Base-by-base conservation (phyloP, 2,888 invertebrate genomes). In the Chrysolina oricalcia region DNA sequence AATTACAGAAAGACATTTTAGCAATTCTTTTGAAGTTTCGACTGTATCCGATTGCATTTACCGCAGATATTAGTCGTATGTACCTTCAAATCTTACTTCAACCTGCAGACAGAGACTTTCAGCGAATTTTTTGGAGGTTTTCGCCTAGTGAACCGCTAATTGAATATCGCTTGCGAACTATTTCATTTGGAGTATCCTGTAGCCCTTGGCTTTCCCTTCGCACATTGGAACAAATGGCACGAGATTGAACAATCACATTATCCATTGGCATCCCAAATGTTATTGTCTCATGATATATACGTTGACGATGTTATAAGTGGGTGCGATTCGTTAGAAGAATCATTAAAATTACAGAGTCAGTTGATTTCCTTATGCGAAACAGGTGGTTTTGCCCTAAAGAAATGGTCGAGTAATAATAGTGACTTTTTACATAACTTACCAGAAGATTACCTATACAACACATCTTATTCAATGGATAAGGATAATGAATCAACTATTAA, bases 21-120 rank as follows among this genome's bases (percentile, higher is more conserved):
- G 65, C 46, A 13, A 65, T 65, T 41, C 65, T 65, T 15, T 41
- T 65, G 43, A 65, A 65, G n/a, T 65, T 65, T 65, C 41, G 65
- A 17, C 10, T 65, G n/a, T 19, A 65, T 19, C 9, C 10, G 2
- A 65, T 65, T 17, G 65, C 65, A 10, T 41, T 21, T 11, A 65
- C 65, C 15, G 41, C 65, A 8, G 65, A 65, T 21, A 65, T 65
- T 19, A 65, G 64, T 35, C 64, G 41, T 15, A 65, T 41, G 64
- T 65, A 65, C 17, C 65, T 65, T 65, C n/a, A 43, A 65, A 65
- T 65, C 41, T 41, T 41, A 17, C 17, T 40, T 19, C 15, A 41
- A 6, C 27, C 63, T 35, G 63, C 41, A 9, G 17, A 63, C 13
- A 63, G 63, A 63, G 63, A 63, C 27, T 63, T 63, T 63, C 63